phyloP scores from a whole-genome alignment of 2,888 invertebrate species.

The Lithophane semibrunnea region DNA sequence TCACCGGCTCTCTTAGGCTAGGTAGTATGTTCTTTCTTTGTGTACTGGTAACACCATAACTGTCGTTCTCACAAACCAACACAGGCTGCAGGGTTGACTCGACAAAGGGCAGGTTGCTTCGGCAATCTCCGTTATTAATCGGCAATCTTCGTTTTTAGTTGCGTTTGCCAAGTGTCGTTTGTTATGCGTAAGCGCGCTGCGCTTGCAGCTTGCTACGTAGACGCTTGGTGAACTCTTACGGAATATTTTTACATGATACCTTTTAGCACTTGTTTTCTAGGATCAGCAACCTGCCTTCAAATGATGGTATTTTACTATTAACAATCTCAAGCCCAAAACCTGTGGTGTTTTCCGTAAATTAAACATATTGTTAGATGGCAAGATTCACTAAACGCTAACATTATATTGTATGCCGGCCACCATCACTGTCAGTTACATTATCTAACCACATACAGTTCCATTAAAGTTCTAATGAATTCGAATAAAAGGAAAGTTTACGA shows the following conservation, averaged over 20 bases:
- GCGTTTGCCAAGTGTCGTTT: not conserved
- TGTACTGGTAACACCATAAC: slow-evolving; percentile 89
- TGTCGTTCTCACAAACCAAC: slow-evolving; percentile 78
- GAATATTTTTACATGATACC: not conserved
- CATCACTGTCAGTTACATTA: slow-evolving; percentile 57
- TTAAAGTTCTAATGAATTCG: slow-evolving; percentile 57
- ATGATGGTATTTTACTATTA: slow-evolving; percentile 24
- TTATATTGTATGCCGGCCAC: slow-evolving; percentile 74
- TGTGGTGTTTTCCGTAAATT: slow-evolving; percentile 78
- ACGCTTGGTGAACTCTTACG: not conserved
- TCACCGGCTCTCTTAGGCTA: slow-evolving; percentile 87
- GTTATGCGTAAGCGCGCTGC: not conserved
- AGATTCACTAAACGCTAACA: slow-evolving; percentile 90
- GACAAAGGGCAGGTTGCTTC: slow-evolving; percentile 16
- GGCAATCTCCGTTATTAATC: slow-evolving; percentile 13
- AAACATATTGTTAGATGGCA: slow-evolving; percentile 85
- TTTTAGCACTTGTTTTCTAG: not conserved
- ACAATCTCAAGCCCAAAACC: slow-evolving; percentile 68
- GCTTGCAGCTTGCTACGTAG: not conserved
- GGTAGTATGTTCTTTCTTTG: slow-evolving; percentile 86
- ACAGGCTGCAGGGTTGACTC: slow-evolving; percentile 71
- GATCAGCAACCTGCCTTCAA: not conserved
- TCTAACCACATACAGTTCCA: slow-evolving; percentile 59
- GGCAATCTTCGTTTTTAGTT: not conserved
- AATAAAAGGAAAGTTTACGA: slow-evolving; percentile 56